phyloP scores from a whole-genome alignment of 1,140 invertebrate species.

The Drosophila elegans region DNA sequence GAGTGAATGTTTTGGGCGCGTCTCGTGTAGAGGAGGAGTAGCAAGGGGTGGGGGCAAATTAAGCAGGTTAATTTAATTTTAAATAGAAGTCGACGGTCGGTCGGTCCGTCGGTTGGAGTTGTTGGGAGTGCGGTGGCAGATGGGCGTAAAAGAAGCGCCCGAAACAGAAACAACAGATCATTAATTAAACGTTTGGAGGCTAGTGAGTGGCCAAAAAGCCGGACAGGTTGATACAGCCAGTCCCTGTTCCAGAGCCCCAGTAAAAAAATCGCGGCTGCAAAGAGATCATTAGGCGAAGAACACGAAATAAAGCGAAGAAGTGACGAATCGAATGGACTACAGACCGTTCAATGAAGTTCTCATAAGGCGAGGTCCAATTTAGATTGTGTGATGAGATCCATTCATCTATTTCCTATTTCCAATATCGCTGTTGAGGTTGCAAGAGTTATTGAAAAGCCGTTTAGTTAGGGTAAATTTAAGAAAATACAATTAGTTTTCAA shows the following conservation, averaged over 20 bases:
- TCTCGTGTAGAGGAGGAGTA: conserved; percentile 30
- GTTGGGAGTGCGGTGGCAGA: conserved; percentile 58
- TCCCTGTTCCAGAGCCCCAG: conserved; percentile 39
- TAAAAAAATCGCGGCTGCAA: conserved; percentile 32
- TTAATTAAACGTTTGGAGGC: conserved; percentile 77
- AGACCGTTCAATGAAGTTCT: conserved; percentile 47
- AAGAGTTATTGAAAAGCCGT: background rate
- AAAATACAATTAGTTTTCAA: background rate
- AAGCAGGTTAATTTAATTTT: conserved; percentile 83
- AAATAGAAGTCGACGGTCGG: conserved; percentile 76
- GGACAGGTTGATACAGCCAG: conserved; percentile 61
- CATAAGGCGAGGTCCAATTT: conserved; percentile 37
- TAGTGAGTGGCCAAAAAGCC: conserved; percentile 61
- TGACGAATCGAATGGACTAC: conserved; percentile 56
- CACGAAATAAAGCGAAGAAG: conserved; percentile 35
- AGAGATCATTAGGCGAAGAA: conserved; percentile 60
- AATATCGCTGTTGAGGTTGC: background rate
- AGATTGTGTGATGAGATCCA: conserved; percentile 37
- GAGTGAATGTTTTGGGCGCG: conserved; percentile 80
- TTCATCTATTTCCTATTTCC: conserved; percentile 19
- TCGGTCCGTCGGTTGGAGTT: conserved; percentile 11
- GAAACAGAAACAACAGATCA: conserved; percentile 53
- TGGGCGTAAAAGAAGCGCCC: conserved; percentile 74
- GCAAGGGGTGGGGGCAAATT: conserved; percentile 62
- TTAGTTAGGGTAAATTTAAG: background rate